These are phyloP conservation scores for Tapirus terrestris DNA, from an alignment of 2,113 vertebrate genomes.

Conservation along the genomic window DNA sequence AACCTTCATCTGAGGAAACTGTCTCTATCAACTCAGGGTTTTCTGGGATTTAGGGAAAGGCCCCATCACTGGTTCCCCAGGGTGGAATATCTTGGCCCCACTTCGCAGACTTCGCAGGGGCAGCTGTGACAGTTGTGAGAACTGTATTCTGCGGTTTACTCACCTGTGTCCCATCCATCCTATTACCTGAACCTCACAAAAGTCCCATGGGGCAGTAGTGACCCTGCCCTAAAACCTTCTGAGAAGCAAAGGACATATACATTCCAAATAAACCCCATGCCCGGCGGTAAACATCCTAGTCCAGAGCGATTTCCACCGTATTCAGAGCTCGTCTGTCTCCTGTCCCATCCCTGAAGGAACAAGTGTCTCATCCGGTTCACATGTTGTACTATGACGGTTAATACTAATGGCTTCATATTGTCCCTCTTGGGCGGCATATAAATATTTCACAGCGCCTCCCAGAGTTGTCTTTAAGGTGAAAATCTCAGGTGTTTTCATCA, in stretches of 20 bases:
- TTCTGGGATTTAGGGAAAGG: background rate
- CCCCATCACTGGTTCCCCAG: background rate
- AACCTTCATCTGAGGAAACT: background rate
- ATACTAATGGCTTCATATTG: background rate
- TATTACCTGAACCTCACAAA: background rate
- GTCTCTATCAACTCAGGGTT: background rate
- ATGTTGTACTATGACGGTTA: background rate
- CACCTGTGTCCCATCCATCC: background rate
- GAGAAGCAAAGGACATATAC: background rate
- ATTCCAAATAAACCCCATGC: background rate
- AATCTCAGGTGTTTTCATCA: background rate
- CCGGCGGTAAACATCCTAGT: background rate
- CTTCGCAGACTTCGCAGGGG: background rate
- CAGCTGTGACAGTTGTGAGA: background rate
- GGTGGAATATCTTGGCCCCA: no score
- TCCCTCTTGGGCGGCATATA: background rate
- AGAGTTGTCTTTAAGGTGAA: background rate
- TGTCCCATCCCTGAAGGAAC: background rate
- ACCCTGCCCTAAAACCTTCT: background rate
- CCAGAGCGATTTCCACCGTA: background rate
- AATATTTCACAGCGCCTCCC: background rate
- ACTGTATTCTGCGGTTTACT: background rate
- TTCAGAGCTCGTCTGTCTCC: background rate
- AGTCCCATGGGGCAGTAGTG: background rate
- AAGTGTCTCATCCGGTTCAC: background rate